These are phyloP conservation scores for Tenthredo livida DNA, from an alignment of 2,888 invertebrate species.

Conservation along the genomic window DNA sequence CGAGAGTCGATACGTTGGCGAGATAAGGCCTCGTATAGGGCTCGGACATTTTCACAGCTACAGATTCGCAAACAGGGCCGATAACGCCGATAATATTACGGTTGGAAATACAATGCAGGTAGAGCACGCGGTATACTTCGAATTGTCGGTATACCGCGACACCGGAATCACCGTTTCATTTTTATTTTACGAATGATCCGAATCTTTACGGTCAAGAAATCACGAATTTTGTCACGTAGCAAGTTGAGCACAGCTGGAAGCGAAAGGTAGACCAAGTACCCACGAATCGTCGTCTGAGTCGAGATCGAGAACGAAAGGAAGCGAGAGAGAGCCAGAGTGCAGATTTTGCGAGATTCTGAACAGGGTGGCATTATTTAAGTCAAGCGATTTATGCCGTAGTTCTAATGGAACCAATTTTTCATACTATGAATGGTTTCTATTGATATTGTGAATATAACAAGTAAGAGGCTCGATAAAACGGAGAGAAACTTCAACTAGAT, in stretches of 20 bases:
- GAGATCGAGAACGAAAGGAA: conserved; percentile 51
- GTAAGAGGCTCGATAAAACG: background rate
- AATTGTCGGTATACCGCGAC: conserved; percentile 4
- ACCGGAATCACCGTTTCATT: conserved; percentile 4
- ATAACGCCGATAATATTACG: conserved; percentile 44
- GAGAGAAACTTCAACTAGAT: background rate
- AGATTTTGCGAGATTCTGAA: background rate
- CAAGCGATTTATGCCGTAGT: background rate
- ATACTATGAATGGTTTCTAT: background rate
- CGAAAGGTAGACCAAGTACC: conserved; percentile 18
- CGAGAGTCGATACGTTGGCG: conserved; percentile 29
- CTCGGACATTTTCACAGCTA: conserved; percentile 24
- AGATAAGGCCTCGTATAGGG: conserved; percentile 35
- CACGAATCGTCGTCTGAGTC: conserved; percentile 2
- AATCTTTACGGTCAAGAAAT: conserved; percentile 2
- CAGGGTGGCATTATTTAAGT: background rate
- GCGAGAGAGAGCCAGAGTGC: conserved; percentile 24
- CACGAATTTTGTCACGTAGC: background rate
- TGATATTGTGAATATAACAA: background rate
- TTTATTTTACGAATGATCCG: background rate
- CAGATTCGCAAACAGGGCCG: conserved; percentile 24
- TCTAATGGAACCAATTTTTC: background rate
- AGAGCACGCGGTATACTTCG: background rate
- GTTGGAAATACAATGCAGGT: conserved; percentile 25
- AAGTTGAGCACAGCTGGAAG: conserved; percentile 26